Conservation (phyloP, 2,888 invertebrate species). For the Ophion slaviceki region DNA sequence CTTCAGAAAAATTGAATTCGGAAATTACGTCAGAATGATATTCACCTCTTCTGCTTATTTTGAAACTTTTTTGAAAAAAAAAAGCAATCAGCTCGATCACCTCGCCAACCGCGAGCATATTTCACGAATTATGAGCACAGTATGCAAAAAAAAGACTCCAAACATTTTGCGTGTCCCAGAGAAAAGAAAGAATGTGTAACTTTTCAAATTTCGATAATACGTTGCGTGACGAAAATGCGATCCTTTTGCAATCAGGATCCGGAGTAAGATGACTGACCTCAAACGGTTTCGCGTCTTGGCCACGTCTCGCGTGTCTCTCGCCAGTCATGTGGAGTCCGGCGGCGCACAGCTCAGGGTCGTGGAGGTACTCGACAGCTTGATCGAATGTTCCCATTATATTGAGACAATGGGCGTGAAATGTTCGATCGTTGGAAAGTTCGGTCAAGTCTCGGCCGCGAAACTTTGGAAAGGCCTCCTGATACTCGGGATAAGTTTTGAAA, state of each 20-base stretch:
- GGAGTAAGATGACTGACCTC: constrained; percentile 41
- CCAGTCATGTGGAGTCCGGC: constrained; percentile 77
- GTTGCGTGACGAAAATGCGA: not conserved
- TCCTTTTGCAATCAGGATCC: not conserved
- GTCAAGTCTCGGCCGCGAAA: constrained; percentile 83
- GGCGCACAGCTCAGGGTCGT: constrained; percentile 80
- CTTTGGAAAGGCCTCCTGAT: constrained; percentile 83
- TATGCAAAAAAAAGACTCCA: too few species aligned
- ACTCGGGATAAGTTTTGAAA: constrained; percentile 83
- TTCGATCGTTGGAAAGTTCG: constrained; percentile 81
- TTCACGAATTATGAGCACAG: too few species aligned
- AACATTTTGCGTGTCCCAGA: too few species aligned
- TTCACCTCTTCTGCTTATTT: too few species aligned
- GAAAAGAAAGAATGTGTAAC: too few species aligned
- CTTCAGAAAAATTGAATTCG: too few species aligned
- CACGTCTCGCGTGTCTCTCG: constrained; percentile 83
- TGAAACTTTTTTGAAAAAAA: too few species aligned
- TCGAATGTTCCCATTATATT: constrained; percentile 84
- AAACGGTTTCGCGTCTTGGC: constrained; percentile 67
- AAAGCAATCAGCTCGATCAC: too few species aligned
- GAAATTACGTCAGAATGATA: too few species aligned
- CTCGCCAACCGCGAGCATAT: too few species aligned
- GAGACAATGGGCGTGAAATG: constrained; percentile 84
- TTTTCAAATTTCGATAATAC: too few species aligned
- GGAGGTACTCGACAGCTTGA: constrained; percentile 83